These are phyloP conservation scores for Chaetura pelagica DNA, from an alignment of 2,113 vertebrate genomes.

Conservation along the genomic window DNA sequence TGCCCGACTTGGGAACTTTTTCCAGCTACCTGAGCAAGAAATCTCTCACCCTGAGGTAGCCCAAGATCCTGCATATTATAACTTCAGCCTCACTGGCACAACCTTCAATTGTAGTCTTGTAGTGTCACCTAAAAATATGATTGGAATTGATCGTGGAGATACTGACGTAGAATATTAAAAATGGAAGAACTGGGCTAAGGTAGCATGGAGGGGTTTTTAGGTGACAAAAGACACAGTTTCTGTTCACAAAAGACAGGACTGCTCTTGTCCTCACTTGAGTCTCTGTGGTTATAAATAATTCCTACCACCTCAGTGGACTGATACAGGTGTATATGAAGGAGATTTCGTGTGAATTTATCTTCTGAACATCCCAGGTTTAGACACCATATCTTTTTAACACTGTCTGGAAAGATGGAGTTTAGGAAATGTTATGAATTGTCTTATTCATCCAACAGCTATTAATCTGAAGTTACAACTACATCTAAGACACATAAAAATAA, in stretches of 20 bases:
- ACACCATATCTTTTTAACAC: neutral
- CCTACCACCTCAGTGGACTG: neutral
- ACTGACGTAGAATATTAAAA: neutral
- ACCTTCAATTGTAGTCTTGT: neutral
- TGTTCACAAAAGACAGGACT: neutral
- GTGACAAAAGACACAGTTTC: neutral
- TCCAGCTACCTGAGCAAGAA: neutral
- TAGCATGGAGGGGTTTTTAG: rapidly evolving
- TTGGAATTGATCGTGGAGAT: neutral
- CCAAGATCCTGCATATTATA: neutral
- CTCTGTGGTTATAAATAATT: neutral
- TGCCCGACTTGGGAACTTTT: neutral
- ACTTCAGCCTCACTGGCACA: neutral
- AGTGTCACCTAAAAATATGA: neutral
- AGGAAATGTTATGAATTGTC: neutral
- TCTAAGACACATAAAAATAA: neutral
- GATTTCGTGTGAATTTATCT: neutral
- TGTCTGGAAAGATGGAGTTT: neutral
- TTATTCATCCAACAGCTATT: neutral
- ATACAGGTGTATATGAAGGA: neutral
- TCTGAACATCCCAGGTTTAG: neutral
- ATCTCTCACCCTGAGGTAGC: neutral
- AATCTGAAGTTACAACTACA: neutral
- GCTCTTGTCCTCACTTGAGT: neutral
- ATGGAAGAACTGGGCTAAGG: neutral